Evolutionary conservation across 2,113 vertebrate genomes (phyloP).

Genomic region (Oncorhynchus clarkii): DNA sequence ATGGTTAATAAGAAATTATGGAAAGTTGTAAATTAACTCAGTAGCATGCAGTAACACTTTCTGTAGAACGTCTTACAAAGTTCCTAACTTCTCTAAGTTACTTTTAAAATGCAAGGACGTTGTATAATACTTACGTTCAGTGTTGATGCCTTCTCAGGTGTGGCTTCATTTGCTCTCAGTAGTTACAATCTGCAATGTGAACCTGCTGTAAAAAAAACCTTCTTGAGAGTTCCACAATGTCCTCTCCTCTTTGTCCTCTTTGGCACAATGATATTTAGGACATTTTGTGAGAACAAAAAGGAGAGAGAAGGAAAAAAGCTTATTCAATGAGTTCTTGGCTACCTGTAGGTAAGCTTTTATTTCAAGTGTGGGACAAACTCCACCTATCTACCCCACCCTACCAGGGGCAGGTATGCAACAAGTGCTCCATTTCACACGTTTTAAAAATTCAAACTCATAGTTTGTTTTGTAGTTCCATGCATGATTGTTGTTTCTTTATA

Average conservation of each 20-base stretch:
- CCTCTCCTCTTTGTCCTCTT: slow-evolving; percentile 61
- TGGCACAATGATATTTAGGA: slow-evolving; percentile 46
- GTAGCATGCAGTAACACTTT: not conserved
- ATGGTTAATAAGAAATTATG: slow-evolving; percentile 25
- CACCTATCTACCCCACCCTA: slow-evolving; percentile 32
- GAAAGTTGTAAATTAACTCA: slow-evolving; percentile 49
- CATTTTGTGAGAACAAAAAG: slow-evolving; percentile 19
- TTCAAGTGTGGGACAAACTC: slow-evolving; percentile 3
- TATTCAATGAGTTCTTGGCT: slow-evolving; percentile 25
- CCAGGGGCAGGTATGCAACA: not conserved
- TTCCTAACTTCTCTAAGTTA: not conserved
- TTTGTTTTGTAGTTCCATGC: slow-evolving; percentile 35
- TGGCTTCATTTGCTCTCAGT: slow-evolving; percentile 10
- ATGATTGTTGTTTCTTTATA: slow-evolving; percentile 56
- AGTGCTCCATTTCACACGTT: not conserved
- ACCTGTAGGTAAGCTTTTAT: slow-evolving; percentile 44
- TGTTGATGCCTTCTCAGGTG: slow-evolving; percentile 19
- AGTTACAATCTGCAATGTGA: slow-evolving; percentile 41
- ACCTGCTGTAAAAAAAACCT: slow-evolving; percentile 36
- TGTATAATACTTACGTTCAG: slow-evolving; percentile 36
- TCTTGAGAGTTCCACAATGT: slow-evolving; percentile 41
- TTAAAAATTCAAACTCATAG: not conserved
- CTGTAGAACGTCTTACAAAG: not conserved
- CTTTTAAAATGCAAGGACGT: not conserved
- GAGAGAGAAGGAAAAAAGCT: slow-evolving; percentile 22